phyloP scores from a whole-genome alignment of 2,113 vertebrate species.

The Platanista minor region DNA sequence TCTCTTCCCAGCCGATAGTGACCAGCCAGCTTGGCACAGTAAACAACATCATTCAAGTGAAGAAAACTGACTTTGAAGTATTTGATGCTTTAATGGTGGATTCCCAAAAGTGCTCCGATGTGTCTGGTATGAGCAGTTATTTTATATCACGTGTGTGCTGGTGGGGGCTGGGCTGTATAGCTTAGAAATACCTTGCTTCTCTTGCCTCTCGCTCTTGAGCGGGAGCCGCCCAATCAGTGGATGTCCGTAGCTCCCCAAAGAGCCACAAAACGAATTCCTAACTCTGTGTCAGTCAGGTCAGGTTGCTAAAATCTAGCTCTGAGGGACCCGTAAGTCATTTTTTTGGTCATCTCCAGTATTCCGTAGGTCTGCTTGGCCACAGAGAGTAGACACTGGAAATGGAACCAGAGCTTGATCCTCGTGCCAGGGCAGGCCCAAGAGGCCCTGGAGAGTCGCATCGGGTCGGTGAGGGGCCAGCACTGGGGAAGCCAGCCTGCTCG shows the following conservation, averaged over 20 bases:
- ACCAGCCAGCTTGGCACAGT: constrained; percentile 94
- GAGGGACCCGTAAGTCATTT: neutral
- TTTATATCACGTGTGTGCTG: constrained; percentile 12
- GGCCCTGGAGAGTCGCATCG: neutral
- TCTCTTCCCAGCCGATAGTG: constrained; percentile 85
- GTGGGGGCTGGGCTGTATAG: constrained; percentile 28
- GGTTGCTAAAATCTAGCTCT: neutral
- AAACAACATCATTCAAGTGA: constrained; percentile 96
- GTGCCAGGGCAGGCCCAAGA: neutral
- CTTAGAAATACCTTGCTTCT: neutral
- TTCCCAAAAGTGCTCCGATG: constrained; percentile 91
- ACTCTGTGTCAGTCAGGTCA: neutral
- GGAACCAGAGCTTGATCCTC: neutral
- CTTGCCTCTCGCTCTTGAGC: neutral
- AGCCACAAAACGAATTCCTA: neutral
- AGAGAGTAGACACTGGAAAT: neutral
- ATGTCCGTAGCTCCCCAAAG: neutral
- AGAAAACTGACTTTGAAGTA: constrained; percentile 96
- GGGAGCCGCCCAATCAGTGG: neutral
- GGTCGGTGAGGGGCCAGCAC: neutral
- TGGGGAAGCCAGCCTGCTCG: neutral
- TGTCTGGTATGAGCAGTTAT: constrained; percentile 87
- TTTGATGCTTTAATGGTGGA: constrained; percentile 97
- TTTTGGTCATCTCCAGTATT: neutral
- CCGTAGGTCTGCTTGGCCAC: neutral